Evolutionary conservation across 1,140 invertebrate species (phyloP).

Genomic region (Cydia splendana): DNA sequence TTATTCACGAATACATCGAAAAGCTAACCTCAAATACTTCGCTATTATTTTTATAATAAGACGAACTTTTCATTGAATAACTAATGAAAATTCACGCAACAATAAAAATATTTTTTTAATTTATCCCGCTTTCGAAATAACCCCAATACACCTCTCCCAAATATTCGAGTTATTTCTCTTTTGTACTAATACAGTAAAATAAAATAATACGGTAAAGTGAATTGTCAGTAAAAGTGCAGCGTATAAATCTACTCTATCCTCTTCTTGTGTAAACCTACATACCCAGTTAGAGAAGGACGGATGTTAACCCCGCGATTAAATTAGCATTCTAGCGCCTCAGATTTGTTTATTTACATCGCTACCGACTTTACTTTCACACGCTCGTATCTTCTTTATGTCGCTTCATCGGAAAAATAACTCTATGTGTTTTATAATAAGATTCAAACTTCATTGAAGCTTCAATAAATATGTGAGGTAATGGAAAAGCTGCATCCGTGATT

Average conservation of each 20-base stretch:
- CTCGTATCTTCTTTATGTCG: neutral
- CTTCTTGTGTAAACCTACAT: neutral
- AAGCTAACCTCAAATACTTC: too few relatives aligned
- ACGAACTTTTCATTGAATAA: too few relatives aligned
- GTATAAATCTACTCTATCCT: neutral
- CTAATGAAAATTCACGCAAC: too few relatives aligned
- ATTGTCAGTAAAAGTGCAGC: neutral
- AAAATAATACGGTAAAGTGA: too few relatives aligned
- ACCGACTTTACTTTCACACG: neutral
- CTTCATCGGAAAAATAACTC: neutral
- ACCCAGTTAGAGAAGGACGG: slow-evolving; percentile 10
- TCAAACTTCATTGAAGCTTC: neutral
- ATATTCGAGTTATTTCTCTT: too few relatives aligned
- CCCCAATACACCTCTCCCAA: too few relatives aligned
- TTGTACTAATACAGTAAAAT: too few relatives aligned
- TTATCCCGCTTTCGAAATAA: too few relatives aligned
- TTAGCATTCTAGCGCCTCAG: neutral
- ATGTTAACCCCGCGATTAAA: slow-evolving; percentile 6
- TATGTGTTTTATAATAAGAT: neutral
- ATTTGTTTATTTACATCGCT: slow-evolving; percentile 12
- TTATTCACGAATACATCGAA: too few relatives aligned
- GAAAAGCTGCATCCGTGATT: neutral
- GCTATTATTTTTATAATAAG: too few relatives aligned
- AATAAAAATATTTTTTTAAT: too few relatives aligned
- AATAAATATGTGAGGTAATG: neutral